phyloP scores from a whole-genome alignment of 2,888 invertebrate genomes.

The Spisula subtruncata region DNA sequence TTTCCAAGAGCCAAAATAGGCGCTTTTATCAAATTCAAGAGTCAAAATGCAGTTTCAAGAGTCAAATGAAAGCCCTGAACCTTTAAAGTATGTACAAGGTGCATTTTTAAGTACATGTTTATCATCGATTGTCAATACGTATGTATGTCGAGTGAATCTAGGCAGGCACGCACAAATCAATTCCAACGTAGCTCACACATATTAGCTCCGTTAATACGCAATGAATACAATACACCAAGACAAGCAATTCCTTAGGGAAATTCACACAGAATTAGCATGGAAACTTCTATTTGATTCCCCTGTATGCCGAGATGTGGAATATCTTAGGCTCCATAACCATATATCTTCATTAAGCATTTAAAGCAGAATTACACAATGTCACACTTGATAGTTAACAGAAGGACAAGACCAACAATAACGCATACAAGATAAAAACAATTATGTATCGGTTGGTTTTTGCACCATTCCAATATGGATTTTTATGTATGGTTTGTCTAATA shows the following conservation, averaged over 20 bases:
- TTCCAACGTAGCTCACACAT: background rate
- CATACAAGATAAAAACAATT: too few relatives aligned
- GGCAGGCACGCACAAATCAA: background rate
- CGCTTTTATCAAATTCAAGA: too few relatives aligned
- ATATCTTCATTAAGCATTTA: background rate
- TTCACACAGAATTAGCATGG: background rate
- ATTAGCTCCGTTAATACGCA: background rate
- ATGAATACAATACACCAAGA: constrained; percentile 14
- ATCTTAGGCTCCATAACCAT: background rate
- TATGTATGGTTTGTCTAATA: too few relatives aligned
- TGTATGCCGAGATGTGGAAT: background rate
- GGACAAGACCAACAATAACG: too few relatives aligned
- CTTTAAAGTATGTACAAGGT: too few relatives aligned
- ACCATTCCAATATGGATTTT: too few relatives aligned
- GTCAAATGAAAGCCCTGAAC: too few relatives aligned
- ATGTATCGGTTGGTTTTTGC: too few relatives aligned
- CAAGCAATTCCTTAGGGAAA: constrained; percentile 17
- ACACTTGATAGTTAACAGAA: too few relatives aligned
- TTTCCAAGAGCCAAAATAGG: too few relatives aligned
- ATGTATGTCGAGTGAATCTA: background rate
- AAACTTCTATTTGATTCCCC: background rate
- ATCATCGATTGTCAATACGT: background rate
- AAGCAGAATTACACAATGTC: background rate
- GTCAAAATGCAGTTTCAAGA: too few relatives aligned
- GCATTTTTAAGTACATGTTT: background rate